A percentile compares a stretch with the other conserved stretches of the same genome.
phyloP scores from a whole-genome alignment of 2,888 invertebrate species.

The Scrobipalpa costella region DNA sequence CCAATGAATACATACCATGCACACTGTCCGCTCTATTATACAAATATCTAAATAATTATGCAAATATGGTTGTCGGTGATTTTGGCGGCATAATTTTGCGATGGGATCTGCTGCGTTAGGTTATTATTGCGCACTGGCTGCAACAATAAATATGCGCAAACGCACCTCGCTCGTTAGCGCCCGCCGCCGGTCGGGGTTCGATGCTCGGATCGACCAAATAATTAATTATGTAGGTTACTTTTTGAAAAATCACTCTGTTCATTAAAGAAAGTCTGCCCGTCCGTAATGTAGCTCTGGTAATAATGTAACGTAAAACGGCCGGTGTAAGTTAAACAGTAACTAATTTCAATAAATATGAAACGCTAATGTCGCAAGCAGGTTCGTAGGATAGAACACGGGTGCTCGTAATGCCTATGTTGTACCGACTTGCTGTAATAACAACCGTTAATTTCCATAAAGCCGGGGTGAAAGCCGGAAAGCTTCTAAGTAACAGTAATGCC shows the following conservation, averaged over 20 bases:
- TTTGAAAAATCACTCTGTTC: conserved; percentile 34
- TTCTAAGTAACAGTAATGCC: conserved; percentile 45
- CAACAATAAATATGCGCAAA: conserved; percentile 39
- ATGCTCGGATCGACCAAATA: conserved; percentile 35
- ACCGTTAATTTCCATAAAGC: conserved; percentile 44
- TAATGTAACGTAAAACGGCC: background rate
- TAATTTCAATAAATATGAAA: conserved; percentile 22
- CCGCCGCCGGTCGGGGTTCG: conserved; percentile 34
- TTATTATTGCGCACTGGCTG: conserved; percentile 29
- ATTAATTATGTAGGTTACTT: conserved; percentile 35
- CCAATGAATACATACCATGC: background rate
- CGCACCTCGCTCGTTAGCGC: conserved; percentile 41
- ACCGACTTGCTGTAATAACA: conserved; percentile 33
- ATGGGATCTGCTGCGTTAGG: conserved; percentile 33
- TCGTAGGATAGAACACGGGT: conserved; percentile 10
- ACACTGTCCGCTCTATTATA: conserved; percentile 15
- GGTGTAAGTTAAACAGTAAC: conserved; percentile 19
- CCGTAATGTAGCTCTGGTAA: conserved; percentile 3
- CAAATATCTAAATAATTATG: conserved; percentile 29
- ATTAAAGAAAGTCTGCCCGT: conserved; percentile 25
- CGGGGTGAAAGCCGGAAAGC: conserved; percentile 56
- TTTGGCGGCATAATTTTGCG: conserved; percentile 28
- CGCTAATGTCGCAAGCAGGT: conserved; percentile 15
- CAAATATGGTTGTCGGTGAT: conserved; percentile 27
- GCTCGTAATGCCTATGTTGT: conserved; percentile 15